A percentile compares a stretch with the other conserved stretches of the same genome.
Conservation (phyloP, 2,113 vertebrate species). For the Jaculus jaculus region DNA sequence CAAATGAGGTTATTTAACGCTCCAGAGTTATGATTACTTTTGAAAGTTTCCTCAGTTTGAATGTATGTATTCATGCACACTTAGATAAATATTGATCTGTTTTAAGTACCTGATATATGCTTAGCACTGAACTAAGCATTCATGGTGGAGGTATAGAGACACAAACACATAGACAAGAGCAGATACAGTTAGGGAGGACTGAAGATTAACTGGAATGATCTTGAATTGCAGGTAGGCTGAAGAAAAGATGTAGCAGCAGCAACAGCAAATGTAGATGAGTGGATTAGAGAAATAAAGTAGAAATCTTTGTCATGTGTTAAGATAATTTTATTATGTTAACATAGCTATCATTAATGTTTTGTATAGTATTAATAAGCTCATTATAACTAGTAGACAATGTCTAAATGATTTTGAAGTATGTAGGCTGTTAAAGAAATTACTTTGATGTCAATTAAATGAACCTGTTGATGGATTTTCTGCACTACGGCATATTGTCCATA, state of each 20-base stretch:
- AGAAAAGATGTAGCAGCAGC: background rate
- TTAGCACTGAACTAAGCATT: background rate
- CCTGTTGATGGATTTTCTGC: background rate
- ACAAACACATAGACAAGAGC: too few relatives aligned
- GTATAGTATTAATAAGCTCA: background rate
- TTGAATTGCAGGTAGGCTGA: background rate
- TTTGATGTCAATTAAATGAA: background rate
- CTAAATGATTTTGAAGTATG: background rate
- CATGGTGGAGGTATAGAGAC: background rate
- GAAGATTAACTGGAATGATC: background rate
- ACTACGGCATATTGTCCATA: background rate
- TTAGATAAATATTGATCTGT: background rate
- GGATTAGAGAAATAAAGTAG: background rate
- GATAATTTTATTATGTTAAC: background rate
- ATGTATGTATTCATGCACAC: background rate
- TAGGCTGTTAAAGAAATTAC: background rate
- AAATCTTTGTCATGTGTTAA: background rate
- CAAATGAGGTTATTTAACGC: background rate
- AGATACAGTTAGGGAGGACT: background rate
- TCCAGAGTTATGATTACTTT: background rate
- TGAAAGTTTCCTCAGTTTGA: background rate
- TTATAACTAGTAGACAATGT: background rate
- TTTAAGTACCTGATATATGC: background rate
- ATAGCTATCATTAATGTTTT: background rate
- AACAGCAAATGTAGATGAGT: background rate